These are phyloP conservation scores for Clitarchus hookeri DNA, from an alignment of 2,888 invertebrate species.

Conservation along the genomic window DNA sequence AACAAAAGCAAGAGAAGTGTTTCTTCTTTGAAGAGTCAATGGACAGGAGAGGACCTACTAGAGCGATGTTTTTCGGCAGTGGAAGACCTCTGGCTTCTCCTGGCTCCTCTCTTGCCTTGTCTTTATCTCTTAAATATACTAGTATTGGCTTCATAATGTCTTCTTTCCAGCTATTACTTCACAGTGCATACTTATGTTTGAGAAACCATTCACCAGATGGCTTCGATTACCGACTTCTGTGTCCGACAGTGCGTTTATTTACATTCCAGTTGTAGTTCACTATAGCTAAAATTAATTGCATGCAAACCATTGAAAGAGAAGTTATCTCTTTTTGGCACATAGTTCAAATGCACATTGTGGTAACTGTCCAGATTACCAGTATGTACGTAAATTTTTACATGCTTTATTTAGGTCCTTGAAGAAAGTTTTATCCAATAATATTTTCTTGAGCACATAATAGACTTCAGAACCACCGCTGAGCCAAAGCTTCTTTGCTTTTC, in stretches of 20 bases:
- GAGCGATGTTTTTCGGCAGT: not conserved
- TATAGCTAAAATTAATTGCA: too few species aligned
- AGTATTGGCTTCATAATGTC: too few species aligned
- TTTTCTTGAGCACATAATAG: conserved; percentile 4
- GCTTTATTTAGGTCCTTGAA: not conserved
- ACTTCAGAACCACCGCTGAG: too few species aligned
- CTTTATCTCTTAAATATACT: not conserved
- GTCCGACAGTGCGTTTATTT: too few species aligned
- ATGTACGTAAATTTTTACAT: too few species aligned
- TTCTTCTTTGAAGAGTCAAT: not conserved
- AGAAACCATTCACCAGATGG: too few species aligned
- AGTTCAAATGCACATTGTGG: not conserved
- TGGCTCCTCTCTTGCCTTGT: not conserved
- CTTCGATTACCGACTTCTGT: too few species aligned
- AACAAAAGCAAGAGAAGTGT: not conserved
- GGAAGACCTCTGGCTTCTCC: not conserved
- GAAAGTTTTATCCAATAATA: not conserved
- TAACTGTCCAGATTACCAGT: not conserved
- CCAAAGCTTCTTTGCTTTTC: conserved; percentile 10
- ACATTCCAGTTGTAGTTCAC: too few species aligned
- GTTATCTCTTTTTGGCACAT: too few species aligned
- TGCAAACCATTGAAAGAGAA: too few species aligned
- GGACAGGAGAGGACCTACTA: not conserved
- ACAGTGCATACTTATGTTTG: too few species aligned
- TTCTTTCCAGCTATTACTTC: too few species aligned